These are phyloP conservation scores for Perca schrenkii DNA, from an alignment of 2,113 vertebrate species.

Conservation along the genomic window DNA sequence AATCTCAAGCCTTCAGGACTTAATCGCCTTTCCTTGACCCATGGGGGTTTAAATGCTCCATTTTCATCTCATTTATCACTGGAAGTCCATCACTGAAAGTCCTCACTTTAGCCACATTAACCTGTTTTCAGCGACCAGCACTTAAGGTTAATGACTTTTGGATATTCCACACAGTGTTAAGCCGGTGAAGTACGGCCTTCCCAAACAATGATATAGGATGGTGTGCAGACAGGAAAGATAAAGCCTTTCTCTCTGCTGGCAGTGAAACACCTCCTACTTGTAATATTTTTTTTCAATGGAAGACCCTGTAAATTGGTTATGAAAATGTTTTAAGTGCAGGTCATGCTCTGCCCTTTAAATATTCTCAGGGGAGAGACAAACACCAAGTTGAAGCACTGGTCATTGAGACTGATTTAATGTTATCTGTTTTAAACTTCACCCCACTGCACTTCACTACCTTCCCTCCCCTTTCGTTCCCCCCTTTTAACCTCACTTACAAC, in stretches of 20 bases:
- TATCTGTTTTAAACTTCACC: conserved; percentile 21
- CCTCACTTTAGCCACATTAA: conserved; percentile 37
- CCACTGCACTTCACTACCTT: conserved; percentile 14
- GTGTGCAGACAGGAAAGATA: not conserved
- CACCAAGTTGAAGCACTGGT: conserved; percentile 15
- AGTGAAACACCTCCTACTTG: conserved; percentile 14
- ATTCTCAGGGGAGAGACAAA: conserved; percentile 20
- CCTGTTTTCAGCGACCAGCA: conserved; percentile 15
- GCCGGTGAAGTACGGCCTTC: not conserved
- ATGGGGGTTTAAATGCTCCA: conserved; percentile 30
- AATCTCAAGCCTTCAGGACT: conserved; percentile 25
- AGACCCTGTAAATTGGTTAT: conserved; percentile 23
- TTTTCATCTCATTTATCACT: conserved; percentile 45
- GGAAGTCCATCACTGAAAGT: conserved; percentile 18
- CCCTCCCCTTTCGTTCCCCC: not conserved
- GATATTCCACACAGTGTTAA: conserved; percentile 11
- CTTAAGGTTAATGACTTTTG: conserved; percentile 34
- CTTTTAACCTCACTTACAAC: conserved; percentile 31
- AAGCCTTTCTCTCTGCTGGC: conserved; percentile 20
- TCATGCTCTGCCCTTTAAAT: conserved; percentile 24
- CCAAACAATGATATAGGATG: conserved; percentile 2
- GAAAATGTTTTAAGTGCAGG: conserved; percentile 51
- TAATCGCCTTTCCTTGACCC: conserved; percentile 38
- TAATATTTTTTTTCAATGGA: conserved; percentile 1
- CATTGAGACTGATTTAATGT: conserved; percentile 36